Evolutionary conservation across 2,113 vertebrate species (phyloP), one percentile per base, ranked within the genome.

Genomic region (Pycnonotus jocosus): DNA sequence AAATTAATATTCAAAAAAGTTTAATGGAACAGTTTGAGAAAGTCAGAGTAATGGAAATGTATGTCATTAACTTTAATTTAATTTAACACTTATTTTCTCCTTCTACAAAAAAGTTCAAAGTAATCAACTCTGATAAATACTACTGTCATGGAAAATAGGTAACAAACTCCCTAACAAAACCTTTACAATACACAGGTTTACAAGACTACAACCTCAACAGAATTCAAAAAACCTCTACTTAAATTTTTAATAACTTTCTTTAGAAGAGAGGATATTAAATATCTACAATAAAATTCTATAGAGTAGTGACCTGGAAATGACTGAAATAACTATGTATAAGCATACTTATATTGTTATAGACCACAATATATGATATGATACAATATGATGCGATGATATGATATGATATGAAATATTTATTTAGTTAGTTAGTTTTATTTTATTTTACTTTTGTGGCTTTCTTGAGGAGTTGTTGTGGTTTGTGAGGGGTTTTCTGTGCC

Each of bases 361-460:
- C 1, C 2, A 31, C 9, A 20, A 15, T 22, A 23, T 53, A 13
- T n/a, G n/a, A n/a, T n/a, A n/a, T n/a, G n/a, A n/a, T n/a, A n/a
- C n/a, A n/a, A n/a, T n/a, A n/a, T n/a, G n/a, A n/a, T n/a, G n/a
- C n/a, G n/a, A n/a, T n/a, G n/a, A n/a, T n/a, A n/a, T n/a, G n/a
- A n/a, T n/a, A n/a, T n/a, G n/a, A n/a, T n/a, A n/a, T n/a, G n/a
- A n/a, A n/a, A n/a, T n/a, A n/a, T n/a, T n/a, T n/a, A n/a, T n/a
- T n/a, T n/a, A n/a, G n/a, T n/a, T n/a, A n/a, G n/a, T n/a, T n/a
- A n/a, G n/a, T n/a, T n/a, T 40, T 28, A 6, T 42, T 53, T 42
- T 71, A 14, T 37, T 76, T 65, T 37, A 30, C 3, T 57, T 8
- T 30, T 74, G 5, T 42, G 15, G 3, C 1, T 69, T 94, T 74